Evolutionary conservation across 2,797 vertebrate species (phyloP), one percentile per base, ranked within the genome.

Genomic region (Leptoclinus maculatus): DNA sequence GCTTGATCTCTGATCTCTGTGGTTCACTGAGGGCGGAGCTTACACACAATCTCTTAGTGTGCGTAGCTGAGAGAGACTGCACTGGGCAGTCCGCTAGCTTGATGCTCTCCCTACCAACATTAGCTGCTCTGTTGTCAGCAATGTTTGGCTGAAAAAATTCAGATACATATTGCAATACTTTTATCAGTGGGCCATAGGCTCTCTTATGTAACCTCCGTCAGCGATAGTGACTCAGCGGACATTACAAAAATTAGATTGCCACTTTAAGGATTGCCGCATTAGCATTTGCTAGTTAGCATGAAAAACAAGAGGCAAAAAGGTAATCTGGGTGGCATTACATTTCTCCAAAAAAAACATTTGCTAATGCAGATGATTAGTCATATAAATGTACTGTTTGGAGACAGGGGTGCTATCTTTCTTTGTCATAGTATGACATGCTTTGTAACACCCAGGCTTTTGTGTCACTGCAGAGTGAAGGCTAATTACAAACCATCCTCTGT

Each of bases 401-500:
- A 36, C 3, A 29, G 3, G 2, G 38, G 29, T 80, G 39, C 59
- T 34, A 21, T 54, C 34, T 62, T 56, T 69, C 5, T 36, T n/a
- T 70, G 45, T 77, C 38, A 63, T 39, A 7, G 3, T 62, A 67
- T 76, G 60, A 41, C 12, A 68, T 80, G 54, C 84, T 87, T 87
- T 83, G n/a, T 76, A 78, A 82, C 66, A 84, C 19, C 32, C 51
- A 62, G 71, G 23, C 51, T 78, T 73, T 79, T 59, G 56, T 70
- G 65, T 60, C 58, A 71, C 16, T 73, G 66, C n/a, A 78, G 75
- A 63, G 64, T 80, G 71, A 76, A 83, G 80, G 81, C 70, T 85
- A 83, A 91, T 90, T 84, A 87, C 68, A 80, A 70, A 70, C 66
- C 83, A 69, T 85, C 39, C 71, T 80, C 58, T 41, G 25, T 70